Conservation (phyloP, 2,113 vertebrate species). For the Misgurnus anguillicaudatus region DNA sequence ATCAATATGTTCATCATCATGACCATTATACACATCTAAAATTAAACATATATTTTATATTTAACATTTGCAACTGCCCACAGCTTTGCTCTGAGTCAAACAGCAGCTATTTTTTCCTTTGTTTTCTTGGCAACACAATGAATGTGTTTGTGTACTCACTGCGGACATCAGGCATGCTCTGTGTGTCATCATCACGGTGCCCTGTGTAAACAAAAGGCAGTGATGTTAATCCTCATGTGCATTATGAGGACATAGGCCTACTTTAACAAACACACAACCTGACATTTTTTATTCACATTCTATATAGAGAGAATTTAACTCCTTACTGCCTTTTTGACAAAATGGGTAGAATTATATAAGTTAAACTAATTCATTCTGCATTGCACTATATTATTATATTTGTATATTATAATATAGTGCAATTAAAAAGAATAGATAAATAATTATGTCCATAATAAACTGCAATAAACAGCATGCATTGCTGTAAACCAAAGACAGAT, state of each 20-base stretch:
- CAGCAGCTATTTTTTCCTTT: not conserved
- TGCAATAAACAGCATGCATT: not conserved
- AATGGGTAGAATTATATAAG: no score
- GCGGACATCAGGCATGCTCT: constrained; percentile 74
- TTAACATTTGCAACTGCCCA: constrained; percentile 13
- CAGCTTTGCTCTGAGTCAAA: not conserved
- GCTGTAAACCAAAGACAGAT: not conserved
- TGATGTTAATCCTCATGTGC: not conserved
- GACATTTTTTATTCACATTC: not conserved
- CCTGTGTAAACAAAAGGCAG: constrained; percentile 59
- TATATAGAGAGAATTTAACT: not conserved
- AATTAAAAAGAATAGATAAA: not conserved
- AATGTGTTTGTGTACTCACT: constrained; percentile 64
- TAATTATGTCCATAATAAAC: not conserved
- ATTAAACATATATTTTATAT: not conserved
- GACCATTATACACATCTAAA: constrained; percentile 64
- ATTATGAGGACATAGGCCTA: constrained; percentile 3
- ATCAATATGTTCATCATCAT: constrained; percentile 68
- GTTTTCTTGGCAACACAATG: not conserved
- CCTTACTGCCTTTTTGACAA: not conserved
- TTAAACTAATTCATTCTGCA: not conserved
- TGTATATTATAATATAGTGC: not conserved
- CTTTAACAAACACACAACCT: not conserved
- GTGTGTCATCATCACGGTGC: constrained; percentile 72
- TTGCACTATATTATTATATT: no score